phyloP scores from a whole-genome alignment of 2,888 invertebrate genomes.

The Ferdinandea cuprea region DNA sequence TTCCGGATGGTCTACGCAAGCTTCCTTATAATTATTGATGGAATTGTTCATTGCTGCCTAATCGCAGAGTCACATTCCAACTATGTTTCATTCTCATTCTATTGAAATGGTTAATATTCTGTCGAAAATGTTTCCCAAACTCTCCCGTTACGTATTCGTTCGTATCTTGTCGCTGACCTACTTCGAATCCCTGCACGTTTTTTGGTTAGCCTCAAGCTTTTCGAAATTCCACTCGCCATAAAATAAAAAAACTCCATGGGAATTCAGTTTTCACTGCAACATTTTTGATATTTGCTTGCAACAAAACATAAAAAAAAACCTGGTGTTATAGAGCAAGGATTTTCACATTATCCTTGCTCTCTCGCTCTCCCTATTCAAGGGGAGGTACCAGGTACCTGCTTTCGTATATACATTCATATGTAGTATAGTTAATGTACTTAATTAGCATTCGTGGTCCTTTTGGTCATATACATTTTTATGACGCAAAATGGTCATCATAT shows the following conservation, averaged over 20 bases:
- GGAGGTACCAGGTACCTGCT: neutral
- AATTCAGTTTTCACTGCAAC: slow-evolving; percentile 15
- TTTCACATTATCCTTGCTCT: neutral
- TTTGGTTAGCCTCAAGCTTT: slow-evolving; percentile 34
- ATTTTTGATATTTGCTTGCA: slow-evolving; percentile 23
- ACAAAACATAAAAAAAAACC: neutral
- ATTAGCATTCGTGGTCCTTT: slow-evolving; percentile 49
- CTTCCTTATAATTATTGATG: slow-evolving; percentile 19
- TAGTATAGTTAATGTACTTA: slow-evolving; percentile 54
- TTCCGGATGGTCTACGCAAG: slow-evolving; percentile 24
- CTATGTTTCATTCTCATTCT: too few relatives aligned
- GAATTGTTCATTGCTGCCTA: slow-evolving; percentile 29
- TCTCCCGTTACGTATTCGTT: neutral
- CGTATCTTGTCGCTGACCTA: slow-evolving; percentile 30
- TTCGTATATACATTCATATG: too few relatives aligned
- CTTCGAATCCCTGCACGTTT: slow-evolving; percentile 28
- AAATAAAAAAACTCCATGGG: slow-evolving; percentile 12
- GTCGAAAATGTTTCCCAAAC: neutral
- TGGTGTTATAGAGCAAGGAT: slow-evolving; percentile 4
- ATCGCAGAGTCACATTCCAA: slow-evolving; percentile 35
- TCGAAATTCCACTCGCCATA: slow-evolving; percentile 40
- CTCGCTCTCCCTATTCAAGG: neutral
- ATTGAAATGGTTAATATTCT: neutral
- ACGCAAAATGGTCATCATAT: slow-evolving; percentile 20
- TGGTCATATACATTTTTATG: slow-evolving; percentile 32